Evolutionary conservation across 2,888 invertebrate genomes (phyloP), one percentile per base, ranked within the genome.

Genomic region (Cryptus viduatorius): DNA sequence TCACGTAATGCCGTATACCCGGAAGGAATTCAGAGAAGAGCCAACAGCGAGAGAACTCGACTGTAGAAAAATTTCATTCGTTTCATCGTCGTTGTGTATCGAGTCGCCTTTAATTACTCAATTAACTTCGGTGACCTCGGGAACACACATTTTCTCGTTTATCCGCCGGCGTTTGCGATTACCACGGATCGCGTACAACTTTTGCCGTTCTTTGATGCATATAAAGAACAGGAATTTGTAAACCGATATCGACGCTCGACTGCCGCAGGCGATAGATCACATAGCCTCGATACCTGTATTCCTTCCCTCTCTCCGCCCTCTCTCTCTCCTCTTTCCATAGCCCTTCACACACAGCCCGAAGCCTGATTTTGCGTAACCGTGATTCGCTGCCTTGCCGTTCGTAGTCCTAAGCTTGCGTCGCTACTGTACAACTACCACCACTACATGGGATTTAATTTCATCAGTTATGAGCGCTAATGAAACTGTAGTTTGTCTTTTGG

Each of bases 381-480:
- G 56, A 65, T 46, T 81, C 76, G 79, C 53, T 29, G 69, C 16
- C n/a, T 59, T 14, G 31, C 44, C 24, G 19, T 14, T 42, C 2
- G 42, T 65, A 24, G 37, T 53, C 12, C 42, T 42, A 14, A 67
- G 59, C 56, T 79, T 29, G 59, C 64, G 10, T 46, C 64, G 29
- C 37, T 19, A 61, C 72, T 53, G 12, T 19, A 24, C 64, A 29
- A 68, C 37, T 29, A 69, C 29, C 1, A 79, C 79, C 14, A 29
- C 24, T 59, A 44, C 59, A 77, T 73, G 82, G 53, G 83, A 75
- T 85, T 88, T 89, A 90, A 90, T 90, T 90, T 89, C 87, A 89
- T 90, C 89, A 88, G 90, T 89, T 88, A 90, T 88, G 89, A 89
- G 77, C 87, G 87, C 88, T 90, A 90, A 89, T 90, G 90, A 90